Percentiles rank a stretch among this genome's conserved stretches.
phyloP scores from a whole-genome alignment of 2,797 vertebrate species.

The Scolopax bukidnonensis region DNA sequence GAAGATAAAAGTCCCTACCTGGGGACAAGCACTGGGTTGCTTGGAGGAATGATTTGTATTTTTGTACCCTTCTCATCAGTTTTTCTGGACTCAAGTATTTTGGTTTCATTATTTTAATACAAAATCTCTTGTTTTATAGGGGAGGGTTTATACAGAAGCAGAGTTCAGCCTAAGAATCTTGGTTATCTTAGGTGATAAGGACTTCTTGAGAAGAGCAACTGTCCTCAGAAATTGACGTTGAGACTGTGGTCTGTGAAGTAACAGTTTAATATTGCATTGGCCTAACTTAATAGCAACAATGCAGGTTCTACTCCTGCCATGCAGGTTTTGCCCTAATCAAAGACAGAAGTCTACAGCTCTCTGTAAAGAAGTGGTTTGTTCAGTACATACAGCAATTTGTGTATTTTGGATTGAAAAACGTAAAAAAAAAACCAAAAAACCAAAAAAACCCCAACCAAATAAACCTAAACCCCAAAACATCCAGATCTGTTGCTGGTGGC shows the following conservation, averaged over 20 bases:
- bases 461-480: not conserved
- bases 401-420: not conserved
- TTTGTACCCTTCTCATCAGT: not conserved
- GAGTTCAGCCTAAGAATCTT: not conserved
- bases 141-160: not conserved
- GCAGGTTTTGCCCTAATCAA: not conserved
- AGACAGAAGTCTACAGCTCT: not conserved
- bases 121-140: not conserved
- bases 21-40: not conserved
- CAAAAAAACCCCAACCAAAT: no score
- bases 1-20: not conserved
- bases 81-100: not conserved
- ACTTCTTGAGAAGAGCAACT: not conserved
- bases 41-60: not conserved
- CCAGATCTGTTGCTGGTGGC: not conserved
- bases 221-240: not conserved
- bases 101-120: not conserved
- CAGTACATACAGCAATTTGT: not conserved
- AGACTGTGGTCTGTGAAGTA: fast-evolving
- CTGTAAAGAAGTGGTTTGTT: not conserved
- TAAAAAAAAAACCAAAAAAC: not conserved
- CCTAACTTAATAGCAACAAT: not conserved
- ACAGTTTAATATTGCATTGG: not conserved
- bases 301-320: not conserved
- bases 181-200: not conserved